Evolutionary conservation across 2,113 vertebrate species (phyloP).

Genomic region (Heterocephalus glaber): DNA sequence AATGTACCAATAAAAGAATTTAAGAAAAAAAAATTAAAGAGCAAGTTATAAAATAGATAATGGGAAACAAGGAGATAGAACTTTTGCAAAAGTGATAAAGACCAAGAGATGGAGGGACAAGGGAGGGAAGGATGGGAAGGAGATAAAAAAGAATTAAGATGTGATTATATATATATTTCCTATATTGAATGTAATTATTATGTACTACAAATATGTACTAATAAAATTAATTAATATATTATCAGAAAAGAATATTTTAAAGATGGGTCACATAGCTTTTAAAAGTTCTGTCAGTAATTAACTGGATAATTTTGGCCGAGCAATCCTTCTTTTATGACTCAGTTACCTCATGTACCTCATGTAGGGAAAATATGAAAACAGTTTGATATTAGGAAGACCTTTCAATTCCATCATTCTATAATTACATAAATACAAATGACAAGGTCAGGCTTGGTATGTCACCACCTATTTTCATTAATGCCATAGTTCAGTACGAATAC

Average conservation of each 20-base stretch:
- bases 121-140: not conserved
- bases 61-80: not conserved
- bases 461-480: not conserved
- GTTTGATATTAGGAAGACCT: not conserved
- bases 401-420: not conserved
- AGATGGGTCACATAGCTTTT: not conserved
- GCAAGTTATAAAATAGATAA: not conserved
- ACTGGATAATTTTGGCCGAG: not conserved
- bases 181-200: not conserved
- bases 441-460: not conserved
- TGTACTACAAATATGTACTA: not conserved
- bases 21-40: not conserved
- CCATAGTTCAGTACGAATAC: not conserved
- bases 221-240: not conserved
- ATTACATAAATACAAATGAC: not conserved
- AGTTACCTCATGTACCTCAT: not conserved
- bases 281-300: not conserved
- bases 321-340: not conserved
- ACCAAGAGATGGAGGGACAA: not conserved
- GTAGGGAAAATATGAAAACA: not conserved
- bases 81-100: not conserved
- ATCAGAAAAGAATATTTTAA: not conserved
- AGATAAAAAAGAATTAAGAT: not conserved
- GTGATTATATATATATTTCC: not conserved
- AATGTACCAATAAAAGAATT: not conserved